Base-by-base conservation (phyloP, 2,888 invertebrate genomes). In the Clunio marinus region DNA sequence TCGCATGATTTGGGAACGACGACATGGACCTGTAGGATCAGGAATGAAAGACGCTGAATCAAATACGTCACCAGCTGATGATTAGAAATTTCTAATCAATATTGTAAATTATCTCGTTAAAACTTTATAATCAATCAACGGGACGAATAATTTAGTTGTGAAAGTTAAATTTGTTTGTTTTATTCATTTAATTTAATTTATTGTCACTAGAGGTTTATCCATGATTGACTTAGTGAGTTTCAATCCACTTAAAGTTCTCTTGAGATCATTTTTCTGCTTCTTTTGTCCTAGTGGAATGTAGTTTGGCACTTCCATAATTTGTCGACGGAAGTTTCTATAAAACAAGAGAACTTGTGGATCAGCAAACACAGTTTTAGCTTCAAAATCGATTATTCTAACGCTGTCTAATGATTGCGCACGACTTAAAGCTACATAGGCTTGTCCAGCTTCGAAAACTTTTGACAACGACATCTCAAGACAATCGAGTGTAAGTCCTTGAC, bases 1-100 rank as follows among this genome's bases (percentile, higher is more conserved):
- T 81, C 90, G 99, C 72, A 82, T 99, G 86, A 83, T 97, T 73
- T 98, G 96, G 96, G 97, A 99, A 80, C 87, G 95, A 76, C 87
- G 96, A 71, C 87, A 98, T 73, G 94, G 94, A 5, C 85, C 86
- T 13, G 85, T 89, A 58, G 88, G 88, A 70, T 77, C 80, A 69
- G 88, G 88, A 70, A 85, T 83, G 82, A 84, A 83, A 72, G 71
- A 71, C 45, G 60, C 22, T 8, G 55, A 32, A 46, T 8, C 15
- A n/a, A n/a, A n/a, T n/a, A n/a, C n/a, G n/a, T n/a, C n/a, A n/a
- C n/a, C n/a, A n/a, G n/a, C n/a, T n/a, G n/a, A n/a, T n/a, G n/a
- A n/a, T n/a, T n/a, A n/a, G n/a, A n/a, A n/a, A n/a, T n/a, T n/a
- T n/a, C n/a, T n/a, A n/a, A n/a, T n/a, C n/a, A n/a, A n/a, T n/a